Conservation (phyloP, 64 coral and sea anemone genomes). For the Orbicella faveolata region DNA sequence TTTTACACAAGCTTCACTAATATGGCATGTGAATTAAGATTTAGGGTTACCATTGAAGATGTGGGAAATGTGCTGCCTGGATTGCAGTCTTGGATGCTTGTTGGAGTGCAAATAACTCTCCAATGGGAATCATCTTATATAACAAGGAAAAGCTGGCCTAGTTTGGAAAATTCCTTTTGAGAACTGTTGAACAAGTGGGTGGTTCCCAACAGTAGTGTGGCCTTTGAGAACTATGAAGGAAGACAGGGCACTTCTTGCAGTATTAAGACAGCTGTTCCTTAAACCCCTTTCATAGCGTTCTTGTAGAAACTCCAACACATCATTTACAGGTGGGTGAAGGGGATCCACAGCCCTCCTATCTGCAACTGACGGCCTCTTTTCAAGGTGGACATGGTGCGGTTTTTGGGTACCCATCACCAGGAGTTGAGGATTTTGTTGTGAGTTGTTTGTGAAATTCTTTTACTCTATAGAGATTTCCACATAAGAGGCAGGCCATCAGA, state of each 20-base stretch:
- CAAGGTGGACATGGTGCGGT: constrained; percentile 29
- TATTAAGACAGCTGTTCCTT: constrained; percentile 1
- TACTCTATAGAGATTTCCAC: constrained; percentile 26
- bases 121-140: background rate
- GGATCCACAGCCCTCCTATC: constrained; percentile 30
- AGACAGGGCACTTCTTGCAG: constrained; percentile 28
- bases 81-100: too few relatives aligned
- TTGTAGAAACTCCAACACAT: constrained; percentile 8
- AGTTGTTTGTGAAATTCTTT: constrained; percentile 39
- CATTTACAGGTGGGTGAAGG: constrained; percentile 7
- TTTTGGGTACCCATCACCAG: constrained; percentile 8
- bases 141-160: background rate
- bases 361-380: constrained; percentile 32
- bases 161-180: constrained; percentile 22
- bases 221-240: background rate
- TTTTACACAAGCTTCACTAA: too few relatives aligned
- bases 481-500: constrained; percentile 51
- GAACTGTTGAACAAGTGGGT: constrained; percentile 27
- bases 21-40: too few relatives aligned
- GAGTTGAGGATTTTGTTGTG: constrained; percentile 39
- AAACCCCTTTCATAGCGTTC: constrained; percentile 13
- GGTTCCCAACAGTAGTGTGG: constrained; percentile 11
- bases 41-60: too few relatives aligned
- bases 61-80: too few relatives aligned
- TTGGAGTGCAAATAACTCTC: too few relatives aligned